Base-by-base conservation (phyloP, 2,797 vertebrate genomes). In the Melanotaenia boesemani region DNA sequence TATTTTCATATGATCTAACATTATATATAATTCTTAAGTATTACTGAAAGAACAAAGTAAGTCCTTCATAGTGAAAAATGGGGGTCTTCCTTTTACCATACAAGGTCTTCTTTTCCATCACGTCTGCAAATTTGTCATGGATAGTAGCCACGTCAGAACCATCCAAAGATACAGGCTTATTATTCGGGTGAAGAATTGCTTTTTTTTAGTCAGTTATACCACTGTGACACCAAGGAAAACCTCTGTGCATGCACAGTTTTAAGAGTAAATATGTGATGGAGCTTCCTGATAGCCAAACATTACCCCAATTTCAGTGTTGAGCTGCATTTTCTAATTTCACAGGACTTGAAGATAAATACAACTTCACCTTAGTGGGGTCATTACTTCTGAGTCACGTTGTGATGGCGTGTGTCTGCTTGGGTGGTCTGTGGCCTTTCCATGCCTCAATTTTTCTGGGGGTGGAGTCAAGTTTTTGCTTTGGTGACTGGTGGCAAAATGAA, bases 361-460 rank as follows among this genome's bases (percentile, higher is more conserved):
- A 78, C 69, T 67, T 74, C 58, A 55, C 63, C 58, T 64, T 48
- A 66, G n/a, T 11, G 3, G 34, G 28, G 69, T 55, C 58, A 61
- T 66, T 81, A 46, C 22, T 54, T 70, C 58, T 62, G 68, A 70
- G 76, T 28, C 20, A 74, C 26, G 57, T 37, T 56, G 72, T 73
- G 59, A 66, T 46, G 3, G 11, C 60, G 67, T 52, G 57, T 36
- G 65, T 76, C 67, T 72, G 72, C 46, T 20, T 91, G 89, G 91
- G 91, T 92, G 90, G 90, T 92, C 89, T 78, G 65, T 65, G 56
- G 85, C 68, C 73, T 82, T 83, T 85, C 78, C 72, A 72, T 76
- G 75, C 72, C 83, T 81, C 83, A 64, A 82, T 82, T 82, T 76
- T 76, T 48, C 71, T 55, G 37, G 59, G 67, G 63, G 70, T 58